Conservation (phyloP, 2,113 vertebrate genomes). For the Jaculus jaculus region DNA sequence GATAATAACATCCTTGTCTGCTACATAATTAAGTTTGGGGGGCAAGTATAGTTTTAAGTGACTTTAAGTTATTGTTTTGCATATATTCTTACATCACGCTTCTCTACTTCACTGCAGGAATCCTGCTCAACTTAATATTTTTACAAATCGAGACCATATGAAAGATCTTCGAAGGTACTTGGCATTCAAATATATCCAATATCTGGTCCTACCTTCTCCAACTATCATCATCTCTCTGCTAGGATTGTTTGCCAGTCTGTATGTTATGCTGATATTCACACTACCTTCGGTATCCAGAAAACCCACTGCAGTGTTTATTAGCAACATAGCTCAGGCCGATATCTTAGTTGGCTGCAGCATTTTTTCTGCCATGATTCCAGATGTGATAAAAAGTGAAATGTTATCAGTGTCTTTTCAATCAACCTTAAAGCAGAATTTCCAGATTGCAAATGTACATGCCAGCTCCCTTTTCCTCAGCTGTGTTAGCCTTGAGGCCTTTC, state of each 20-base stretch:
- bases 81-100: not conserved
- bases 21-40: not conserved
- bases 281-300: constrained; percentile 87
- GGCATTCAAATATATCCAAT: constrained; percentile 86
- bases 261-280: constrained; percentile 77
- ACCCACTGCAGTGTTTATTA: constrained; percentile 85
- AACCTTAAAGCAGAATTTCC: constrained; percentile 76
- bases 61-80: constrained; percentile 16
- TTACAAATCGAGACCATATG: constrained; percentile 80
- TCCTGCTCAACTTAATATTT: constrained; percentile 44
- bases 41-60: not conserved
- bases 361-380: fast-evolving
- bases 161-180: constrained; percentile 85
- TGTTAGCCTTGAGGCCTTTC: constrained; percentile 85
- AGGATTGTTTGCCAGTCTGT: constrained; percentile 84
- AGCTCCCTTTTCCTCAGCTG: constrained; percentile 87
- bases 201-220: constrained; percentile 85
- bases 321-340: constrained; percentile 85
- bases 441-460: constrained; percentile 81
- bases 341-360: constrained; percentile 62
- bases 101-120: constrained; percentile 56
- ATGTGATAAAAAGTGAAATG: fast-evolving
- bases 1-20: not conserved
- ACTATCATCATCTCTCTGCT: constrained; percentile 75
- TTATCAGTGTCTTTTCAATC: not conserved